These are phyloP conservation scores for Thalpophila matura DNA, from an alignment of 2,888 invertebrate species.

Conservation along the genomic window DNA sequence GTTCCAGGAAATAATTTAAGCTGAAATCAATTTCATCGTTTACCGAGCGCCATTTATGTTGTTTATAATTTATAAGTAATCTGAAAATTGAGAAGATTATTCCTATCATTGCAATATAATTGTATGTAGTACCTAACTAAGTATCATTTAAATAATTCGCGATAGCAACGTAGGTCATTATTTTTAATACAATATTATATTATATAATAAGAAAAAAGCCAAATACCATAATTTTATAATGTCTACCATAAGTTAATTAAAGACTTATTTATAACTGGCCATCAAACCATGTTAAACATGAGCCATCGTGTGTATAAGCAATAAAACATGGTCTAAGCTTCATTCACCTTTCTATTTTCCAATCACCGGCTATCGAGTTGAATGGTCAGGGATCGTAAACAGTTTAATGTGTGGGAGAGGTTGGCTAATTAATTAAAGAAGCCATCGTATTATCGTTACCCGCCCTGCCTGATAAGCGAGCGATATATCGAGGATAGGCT, in stretches of 20 bases:
- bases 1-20: conserved; percentile 5
- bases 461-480: conserved; percentile 70
- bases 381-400: conserved; percentile 79
- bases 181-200: too few relatives aligned
- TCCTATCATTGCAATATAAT: too few relatives aligned
- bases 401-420: conserved; percentile 86
- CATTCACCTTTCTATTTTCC: conserved; percentile 54
- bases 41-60: too few relatives aligned
- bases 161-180: too few relatives aligned
- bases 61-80: neutral
- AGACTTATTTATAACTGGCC: conserved; percentile 2
- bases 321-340: conserved; percentile 53
- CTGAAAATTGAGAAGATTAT: neutral
- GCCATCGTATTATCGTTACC: conserved; percentile 79
- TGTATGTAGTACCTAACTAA: too few relatives aligned
- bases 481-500: conserved; percentile 62
- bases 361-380: conserved; percentile 60
- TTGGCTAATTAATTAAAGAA: conserved; percentile 85
- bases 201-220: too few relatives aligned
- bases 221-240: neutral
- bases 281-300: conserved; percentile 9
- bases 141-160: too few relatives aligned
- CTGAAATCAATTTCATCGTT: neutral
- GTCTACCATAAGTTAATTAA: neutral
- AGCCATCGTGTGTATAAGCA: conserved; percentile 41